Base-by-base conservation (phyloP, 35 echinoderm and acorn worm species). In the Acanthaster planci region DNA sequence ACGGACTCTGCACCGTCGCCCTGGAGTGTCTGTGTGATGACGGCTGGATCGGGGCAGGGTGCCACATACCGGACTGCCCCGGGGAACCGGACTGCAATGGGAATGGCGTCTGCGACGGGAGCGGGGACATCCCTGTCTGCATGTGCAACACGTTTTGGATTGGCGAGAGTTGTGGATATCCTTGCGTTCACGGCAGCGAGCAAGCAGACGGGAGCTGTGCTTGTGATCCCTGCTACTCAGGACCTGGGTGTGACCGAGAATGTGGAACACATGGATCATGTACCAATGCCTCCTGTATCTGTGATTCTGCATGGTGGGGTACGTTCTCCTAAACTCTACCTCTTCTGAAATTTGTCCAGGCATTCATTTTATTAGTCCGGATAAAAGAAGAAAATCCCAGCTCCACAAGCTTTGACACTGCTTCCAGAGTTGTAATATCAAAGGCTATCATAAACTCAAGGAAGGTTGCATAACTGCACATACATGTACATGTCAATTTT, bases 221-320 rank as follows among this genome's bases (percentile, higher is more conserved):
- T 51, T 97, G 93, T 78, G 89, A 90, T 78, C 19, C 37, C 1
- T 97, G 93, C 64, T 97, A 40, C 76, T 80, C 86, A 18, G 93
- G 93, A 26, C 84, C 90, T 0, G 81, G 76, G 3, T 97, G 93
- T 35, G 78, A 92, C 39, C 60, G 78, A 51, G 89, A 92, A 85
- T 97, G 93, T 76, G 82, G 84, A 53, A 40, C 31, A n/a, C 88
- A 97, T 86, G 93, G 93, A n/a, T 55, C 22, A 35, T 97, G 93
- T 77, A 21, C 36, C 15, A 76, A 92, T 83, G 93, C 60, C 3
- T 21, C 35, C 5, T 97, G 93, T 86, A 29, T 42, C 21, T 97
- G 93, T 92, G 93, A 92, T 18, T 47, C 64, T 23, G 89, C 93
- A 39, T 97, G 93, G 93, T 97, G 93, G 93, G 93, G 93, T 97